Base-by-base conservation (phyloP, 2,888 invertebrate species). In the Mimachlamys varia region DNA sequence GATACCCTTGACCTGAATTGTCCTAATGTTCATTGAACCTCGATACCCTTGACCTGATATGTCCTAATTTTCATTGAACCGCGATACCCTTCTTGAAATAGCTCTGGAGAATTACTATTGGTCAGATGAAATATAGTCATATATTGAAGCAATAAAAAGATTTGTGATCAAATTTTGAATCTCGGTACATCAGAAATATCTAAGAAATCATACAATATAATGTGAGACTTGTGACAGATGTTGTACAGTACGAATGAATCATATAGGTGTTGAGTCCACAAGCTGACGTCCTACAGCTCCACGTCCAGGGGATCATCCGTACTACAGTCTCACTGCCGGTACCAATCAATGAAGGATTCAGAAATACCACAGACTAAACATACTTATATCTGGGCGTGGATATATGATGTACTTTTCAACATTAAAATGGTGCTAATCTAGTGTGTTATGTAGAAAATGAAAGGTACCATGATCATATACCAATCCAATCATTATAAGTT, bases 211-310 rank as follows among this genome's bases (percentile, higher is more conserved):
- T 4, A 15, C 12, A 53, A 19, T 76, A 76, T 33, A 76, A 76
- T 33, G 76, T 33, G 76, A 33, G 76, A 10, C 27, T 76, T 76
- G 76, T 33, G 76, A 76, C 76, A 76, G 76, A 76, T 76, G 76
- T 76, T 33, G 33, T 0, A 33, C 33, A 19, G 12, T 53, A 53
- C 12, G 76, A 76, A 76, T 76, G 76, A 76, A 33, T 76, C 76
- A 76, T 76, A 76, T 33, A 33, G 76, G 7, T 22, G 22, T 62
- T 62, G 33, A 76, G 76, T 27, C 2, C 27, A 7, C 76, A 76
- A 33, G 76, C 76, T 76, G 76, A 33, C 76, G 76, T 33, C 76
- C 58, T 58, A 10, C 19, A 76, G 27, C n/a, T 76, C 27, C 27
- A 27, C 27, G 27, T 5, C n/a, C 62, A 27, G 22, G 5, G 76